Evolutionary conservation across 2,888 invertebrate species (phyloP).

Genomic region (Sympetrum striolatum): DNA sequence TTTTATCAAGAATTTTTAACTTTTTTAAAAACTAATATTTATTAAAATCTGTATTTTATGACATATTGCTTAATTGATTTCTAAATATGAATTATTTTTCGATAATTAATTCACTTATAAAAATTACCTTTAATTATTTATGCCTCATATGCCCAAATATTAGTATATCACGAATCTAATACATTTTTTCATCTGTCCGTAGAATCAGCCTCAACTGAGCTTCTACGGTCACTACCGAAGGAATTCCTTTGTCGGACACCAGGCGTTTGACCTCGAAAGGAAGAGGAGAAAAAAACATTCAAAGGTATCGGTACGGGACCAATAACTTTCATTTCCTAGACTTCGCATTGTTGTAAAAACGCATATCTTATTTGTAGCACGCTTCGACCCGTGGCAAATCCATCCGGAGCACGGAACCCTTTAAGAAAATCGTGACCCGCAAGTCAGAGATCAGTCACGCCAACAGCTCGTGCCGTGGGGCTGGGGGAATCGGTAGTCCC

Average conservation of each 20-base stretch:
- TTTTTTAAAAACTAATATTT: no score
- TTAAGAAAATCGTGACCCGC: slow-evolving; percentile 15
- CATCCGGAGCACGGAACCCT: slow-evolving; percentile 6
- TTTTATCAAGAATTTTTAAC: no score
- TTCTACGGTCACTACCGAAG: not conserved
- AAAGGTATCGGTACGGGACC: not conserved
- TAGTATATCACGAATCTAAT: no score
- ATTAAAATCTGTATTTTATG: no score
- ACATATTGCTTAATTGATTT: no score
- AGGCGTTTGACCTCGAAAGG: not conserved
- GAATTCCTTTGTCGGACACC: not conserved
- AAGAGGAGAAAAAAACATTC: not conserved
- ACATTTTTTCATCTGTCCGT: no score
- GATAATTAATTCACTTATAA: no score
- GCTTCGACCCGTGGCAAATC: slow-evolving; percentile 33
- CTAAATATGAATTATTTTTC: no score
- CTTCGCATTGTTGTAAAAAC: not conserved
- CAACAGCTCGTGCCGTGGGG: slow-evolving; percentile 9
- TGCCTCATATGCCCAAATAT: no score
- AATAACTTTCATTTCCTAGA: not conserved
- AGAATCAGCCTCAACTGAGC: no score
- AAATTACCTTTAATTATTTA: no score
- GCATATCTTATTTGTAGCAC: slow-evolving; percentile 37
- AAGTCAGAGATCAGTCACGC: slow-evolving; percentile 31
- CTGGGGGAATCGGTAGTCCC: not conserved